Conservation (phyloP, 2,113 vertebrate genomes). For the Anser cygnoides region DNA sequence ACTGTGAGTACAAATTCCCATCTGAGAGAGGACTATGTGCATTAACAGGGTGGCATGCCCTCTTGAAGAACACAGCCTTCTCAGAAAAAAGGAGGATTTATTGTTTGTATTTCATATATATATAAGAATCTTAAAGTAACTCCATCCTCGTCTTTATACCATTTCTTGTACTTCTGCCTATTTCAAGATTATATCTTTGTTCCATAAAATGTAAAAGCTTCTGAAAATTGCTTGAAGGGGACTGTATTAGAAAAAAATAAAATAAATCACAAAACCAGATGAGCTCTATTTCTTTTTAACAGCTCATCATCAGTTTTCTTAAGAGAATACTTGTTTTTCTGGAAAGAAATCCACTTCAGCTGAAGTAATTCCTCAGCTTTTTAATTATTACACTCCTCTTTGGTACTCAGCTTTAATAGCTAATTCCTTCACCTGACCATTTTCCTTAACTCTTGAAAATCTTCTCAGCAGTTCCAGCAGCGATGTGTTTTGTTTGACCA, state of each 20-base stretch:
- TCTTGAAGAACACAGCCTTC: background rate
- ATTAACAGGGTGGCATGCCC: background rate
- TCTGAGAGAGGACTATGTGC: background rate
- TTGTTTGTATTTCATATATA: background rate
- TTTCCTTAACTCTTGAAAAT: background rate
- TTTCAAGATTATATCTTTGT: background rate
- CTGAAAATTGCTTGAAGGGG: background rate
- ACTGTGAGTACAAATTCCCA: background rate
- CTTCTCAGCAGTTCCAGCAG: background rate
- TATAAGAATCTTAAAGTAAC: background rate
- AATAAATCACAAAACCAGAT: background rate
- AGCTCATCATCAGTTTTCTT: background rate
- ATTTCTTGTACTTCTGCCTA: background rate
- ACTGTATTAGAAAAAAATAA: background rate
- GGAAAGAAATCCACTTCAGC: conserved; percentile 30
- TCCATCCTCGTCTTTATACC: background rate
- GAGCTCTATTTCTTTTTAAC: conserved; percentile 21
- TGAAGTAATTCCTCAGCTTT: conserved; percentile 31
- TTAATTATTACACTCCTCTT: conserved; percentile 52
- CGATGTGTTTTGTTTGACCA: background rate
- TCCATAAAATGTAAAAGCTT: conserved; percentile 22
- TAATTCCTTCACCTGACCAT: conserved; percentile 1
- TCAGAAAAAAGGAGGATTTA: background rate
- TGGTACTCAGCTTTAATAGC: background rate
- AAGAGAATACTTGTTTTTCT: conserved; percentile 18